Percentiles rank a stretch among this genome's conserved stretches.
Conservation (phyloP, 1,140 invertebrate genomes). For the Panagrolaimus sp. region DNA sequence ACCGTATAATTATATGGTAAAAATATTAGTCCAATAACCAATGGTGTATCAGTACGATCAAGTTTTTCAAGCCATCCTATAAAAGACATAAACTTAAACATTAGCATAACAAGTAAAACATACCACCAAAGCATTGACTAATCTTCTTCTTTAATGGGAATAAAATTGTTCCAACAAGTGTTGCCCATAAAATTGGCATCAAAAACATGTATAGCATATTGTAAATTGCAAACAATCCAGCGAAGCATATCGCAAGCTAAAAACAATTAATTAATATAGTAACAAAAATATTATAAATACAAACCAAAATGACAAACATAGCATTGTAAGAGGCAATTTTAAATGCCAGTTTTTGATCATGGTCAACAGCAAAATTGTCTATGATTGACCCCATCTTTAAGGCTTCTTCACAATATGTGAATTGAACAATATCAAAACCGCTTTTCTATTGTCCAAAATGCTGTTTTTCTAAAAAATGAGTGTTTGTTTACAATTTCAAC, state of each 20-base stretch:
- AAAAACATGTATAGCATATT: slow-evolving; percentile 44
- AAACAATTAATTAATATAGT: slow-evolving; percentile 9
- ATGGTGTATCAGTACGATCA: slow-evolving; percentile 61
- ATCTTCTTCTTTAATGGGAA: slow-evolving; percentile 19
- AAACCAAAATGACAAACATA: slow-evolving; percentile 2
- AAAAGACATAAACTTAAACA: slow-evolving; percentile 58
- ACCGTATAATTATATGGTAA: slow-evolving; percentile 71
- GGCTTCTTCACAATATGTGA: too few relatives aligned
- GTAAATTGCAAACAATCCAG: slow-evolving; percentile 42
- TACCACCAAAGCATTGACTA: slow-evolving; percentile 1
- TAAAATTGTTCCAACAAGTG: slow-evolving; percentile 37
- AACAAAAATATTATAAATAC: neutral
- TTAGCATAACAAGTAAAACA: neutral
- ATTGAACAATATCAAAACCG: too few relatives aligned
- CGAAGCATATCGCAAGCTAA: slow-evolving; percentile 37
- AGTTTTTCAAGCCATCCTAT: slow-evolving; percentile 67
- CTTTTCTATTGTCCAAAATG: too few relatives aligned
- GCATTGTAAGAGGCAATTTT: slow-evolving; percentile 14
- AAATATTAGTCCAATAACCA: slow-evolving; percentile 67
- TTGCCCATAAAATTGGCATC: slow-evolving; percentile 42
- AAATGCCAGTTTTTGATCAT: slow-evolving; percentile 10
- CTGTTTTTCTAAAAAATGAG: too few relatives aligned
- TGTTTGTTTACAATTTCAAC: too few relatives aligned
- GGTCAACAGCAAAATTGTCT: neutral
- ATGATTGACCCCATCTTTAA: neutral